Evolutionary conservation across 2,888 invertebrate genomes (phyloP).

Genomic region (Zaprionus obscuricornis): DNA sequence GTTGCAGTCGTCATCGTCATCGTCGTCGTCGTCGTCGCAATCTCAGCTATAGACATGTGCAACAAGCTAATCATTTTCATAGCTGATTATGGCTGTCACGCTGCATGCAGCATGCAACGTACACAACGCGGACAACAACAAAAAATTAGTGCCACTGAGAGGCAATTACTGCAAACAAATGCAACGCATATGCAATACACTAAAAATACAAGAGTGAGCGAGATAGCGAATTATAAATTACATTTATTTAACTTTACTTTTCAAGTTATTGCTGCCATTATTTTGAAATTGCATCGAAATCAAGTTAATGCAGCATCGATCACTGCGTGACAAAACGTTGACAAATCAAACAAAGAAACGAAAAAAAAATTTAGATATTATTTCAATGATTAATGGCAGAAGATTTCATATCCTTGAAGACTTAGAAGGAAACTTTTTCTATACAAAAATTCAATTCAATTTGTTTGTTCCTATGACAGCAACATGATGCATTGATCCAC

Average conservation of each 20-base stretch:
- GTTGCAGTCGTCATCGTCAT: neutral
- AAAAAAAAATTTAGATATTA: too few relatives aligned
- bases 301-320: slow-evolving; percentile 33
- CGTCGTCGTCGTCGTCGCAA: neutral
- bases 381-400: too few relatives aligned
- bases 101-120: slow-evolving; percentile 44
- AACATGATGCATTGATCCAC: too few relatives aligned
- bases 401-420: too few relatives aligned
- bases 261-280: slow-evolving; percentile 20
- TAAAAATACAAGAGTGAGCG: neutral
- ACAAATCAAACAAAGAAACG: too few relatives aligned
- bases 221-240: slow-evolving; percentile 35
- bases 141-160: slow-evolving; percentile 46
- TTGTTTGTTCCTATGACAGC: too few relatives aligned
- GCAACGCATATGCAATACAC: slow-evolving; percentile 20
- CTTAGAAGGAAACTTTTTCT: too few relatives aligned
- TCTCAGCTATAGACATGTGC: neutral
- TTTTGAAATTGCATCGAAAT: slow-evolving; percentile 34
- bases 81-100: slow-evolving; percentile 56
- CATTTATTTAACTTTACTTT: slow-evolving; percentile 20
- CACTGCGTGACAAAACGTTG: slow-evolving; percentile 45
- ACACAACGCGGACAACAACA: slow-evolving; percentile 51
- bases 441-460: too few relatives aligned
- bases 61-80: slow-evolving; percentile 50
- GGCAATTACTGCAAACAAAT: slow-evolving; percentile 53